Conservation (phyloP, 2,797 vertebrate genomes). For the Chloroceryle amazona region DNA sequence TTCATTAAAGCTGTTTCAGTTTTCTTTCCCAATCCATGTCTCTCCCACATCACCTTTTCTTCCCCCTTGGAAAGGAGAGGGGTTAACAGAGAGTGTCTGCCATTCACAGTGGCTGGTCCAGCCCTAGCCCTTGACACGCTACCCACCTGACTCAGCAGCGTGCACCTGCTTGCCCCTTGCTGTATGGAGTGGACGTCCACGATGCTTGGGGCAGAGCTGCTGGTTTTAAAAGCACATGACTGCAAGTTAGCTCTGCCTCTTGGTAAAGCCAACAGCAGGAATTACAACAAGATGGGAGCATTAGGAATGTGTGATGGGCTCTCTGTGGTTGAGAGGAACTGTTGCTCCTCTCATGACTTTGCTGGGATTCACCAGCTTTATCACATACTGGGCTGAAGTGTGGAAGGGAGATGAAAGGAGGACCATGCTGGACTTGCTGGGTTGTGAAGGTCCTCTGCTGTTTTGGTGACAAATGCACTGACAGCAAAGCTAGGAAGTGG, state of each 20-base stretch:
- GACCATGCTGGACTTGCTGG: not conserved
- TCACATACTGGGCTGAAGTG: accelerated
- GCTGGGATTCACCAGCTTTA: not conserved
- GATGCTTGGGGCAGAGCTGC: not conserved
- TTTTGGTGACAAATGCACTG: not conserved
- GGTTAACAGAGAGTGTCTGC: too few relatives aligned
- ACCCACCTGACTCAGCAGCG: accelerated
- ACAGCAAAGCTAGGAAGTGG: not conserved
- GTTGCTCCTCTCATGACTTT: accelerated
- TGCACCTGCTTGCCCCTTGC: not conserved
- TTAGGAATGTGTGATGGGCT: not conserved
- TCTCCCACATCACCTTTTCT: too few relatives aligned
- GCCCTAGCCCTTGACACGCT: too few relatives aligned
- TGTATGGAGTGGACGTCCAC: too few relatives aligned
- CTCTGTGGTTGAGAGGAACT: not conserved
- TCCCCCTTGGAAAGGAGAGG: too few relatives aligned
- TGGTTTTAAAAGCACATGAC: accelerated
- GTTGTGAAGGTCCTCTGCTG: accelerated
- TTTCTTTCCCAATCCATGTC: too few relatives aligned
- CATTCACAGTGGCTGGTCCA: too few relatives aligned
- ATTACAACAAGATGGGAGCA: accelerated
- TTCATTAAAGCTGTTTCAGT: too few relatives aligned
- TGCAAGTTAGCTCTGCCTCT: not conserved
- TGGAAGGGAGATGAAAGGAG: not conserved
- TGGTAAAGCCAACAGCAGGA: not conserved